Conservation (phyloP, 2,888 invertebrate species). For the Megalurothrips usitatus region DNA sequence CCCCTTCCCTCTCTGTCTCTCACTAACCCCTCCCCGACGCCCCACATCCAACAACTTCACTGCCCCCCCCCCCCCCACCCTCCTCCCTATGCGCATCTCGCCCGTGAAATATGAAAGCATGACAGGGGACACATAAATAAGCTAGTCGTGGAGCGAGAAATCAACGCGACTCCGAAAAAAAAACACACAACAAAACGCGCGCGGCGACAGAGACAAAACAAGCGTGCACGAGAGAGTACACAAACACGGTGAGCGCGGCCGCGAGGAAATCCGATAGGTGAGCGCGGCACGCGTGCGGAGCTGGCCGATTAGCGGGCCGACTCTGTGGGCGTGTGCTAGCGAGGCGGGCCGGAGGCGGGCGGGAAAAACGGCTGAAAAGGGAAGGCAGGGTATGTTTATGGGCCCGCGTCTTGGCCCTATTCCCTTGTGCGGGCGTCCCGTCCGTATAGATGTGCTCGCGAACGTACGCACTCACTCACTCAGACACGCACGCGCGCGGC, state of each 20-base stretch:
- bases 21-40: neutral
- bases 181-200: neutral
- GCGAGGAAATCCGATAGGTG: too few species aligned
- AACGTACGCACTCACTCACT: neutral
- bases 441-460: neutral
- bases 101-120: constrained; percentile 25
- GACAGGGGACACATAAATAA: constrained; percentile 23
- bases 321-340: too few species aligned
- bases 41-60: too few species aligned
- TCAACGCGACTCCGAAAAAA: constrained; percentile 15
- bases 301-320: too few species aligned
- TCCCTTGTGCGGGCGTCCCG: neutral
- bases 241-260: neutral
- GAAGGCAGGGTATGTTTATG: too few species aligned
- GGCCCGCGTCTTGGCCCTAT: too few species aligned
- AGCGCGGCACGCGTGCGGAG: too few species aligned
- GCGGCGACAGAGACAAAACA: neutral
- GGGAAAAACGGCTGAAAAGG: too few species aligned
- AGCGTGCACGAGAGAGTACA: too few species aligned
- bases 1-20: neutral
- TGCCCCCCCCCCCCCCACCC: neutral
- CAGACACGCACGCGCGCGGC: neutral
- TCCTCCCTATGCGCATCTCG: constrained; percentile 5
- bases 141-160: constrained; percentile 4
- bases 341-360: too few species aligned